phyloP scores from a whole-genome alignment of 2,888 invertebrate genomes.

The Octonoba sinensis region DNA sequence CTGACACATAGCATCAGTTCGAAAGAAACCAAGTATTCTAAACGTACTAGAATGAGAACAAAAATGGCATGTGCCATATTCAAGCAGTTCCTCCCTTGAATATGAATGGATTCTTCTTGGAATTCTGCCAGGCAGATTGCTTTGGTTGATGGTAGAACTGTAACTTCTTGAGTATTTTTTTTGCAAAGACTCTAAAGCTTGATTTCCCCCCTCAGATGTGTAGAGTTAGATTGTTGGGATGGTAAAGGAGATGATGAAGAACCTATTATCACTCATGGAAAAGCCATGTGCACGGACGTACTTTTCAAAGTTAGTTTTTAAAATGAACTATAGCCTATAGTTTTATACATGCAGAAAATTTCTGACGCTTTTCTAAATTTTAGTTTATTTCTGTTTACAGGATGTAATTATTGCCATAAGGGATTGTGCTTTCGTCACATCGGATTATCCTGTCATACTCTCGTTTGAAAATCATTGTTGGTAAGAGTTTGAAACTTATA shows the following conservation, averaged over 20 bases:
- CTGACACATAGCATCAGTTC: too few relatives aligned
- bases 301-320: constrained; percentile 83
- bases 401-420: constrained; percentile 97
- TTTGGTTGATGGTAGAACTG: too few relatives aligned
- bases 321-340: neutral
- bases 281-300: constrained; percentile 99
- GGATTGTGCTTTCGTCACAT: constrained; percentile 98
- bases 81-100: too few relatives aligned
- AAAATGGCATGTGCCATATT: too few relatives aligned
- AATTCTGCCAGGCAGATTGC: too few relatives aligned
- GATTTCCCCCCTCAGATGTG: constrained; percentile 78
- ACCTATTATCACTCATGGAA: constrained; percentile 99
- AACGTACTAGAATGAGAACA: too few relatives aligned
- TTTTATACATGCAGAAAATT: too few relatives aligned
- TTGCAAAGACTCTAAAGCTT: too few relatives aligned
- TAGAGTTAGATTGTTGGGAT: constrained; percentile 99
- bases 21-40: too few relatives aligned
- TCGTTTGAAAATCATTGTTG: constrained; percentile 99
- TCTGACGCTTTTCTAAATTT: too few relatives aligned
- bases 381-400: constrained; percentile 67
- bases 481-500: constrained; percentile 67
- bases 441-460: constrained; percentile 95
- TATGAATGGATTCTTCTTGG: too few relatives aligned
- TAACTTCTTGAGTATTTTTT: too few relatives aligned
- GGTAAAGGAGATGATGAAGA: constrained; percentile 98